Base-by-base conservation (phyloP, 2,113 vertebrate species). In the Eleginops maclovinus region DNA sequence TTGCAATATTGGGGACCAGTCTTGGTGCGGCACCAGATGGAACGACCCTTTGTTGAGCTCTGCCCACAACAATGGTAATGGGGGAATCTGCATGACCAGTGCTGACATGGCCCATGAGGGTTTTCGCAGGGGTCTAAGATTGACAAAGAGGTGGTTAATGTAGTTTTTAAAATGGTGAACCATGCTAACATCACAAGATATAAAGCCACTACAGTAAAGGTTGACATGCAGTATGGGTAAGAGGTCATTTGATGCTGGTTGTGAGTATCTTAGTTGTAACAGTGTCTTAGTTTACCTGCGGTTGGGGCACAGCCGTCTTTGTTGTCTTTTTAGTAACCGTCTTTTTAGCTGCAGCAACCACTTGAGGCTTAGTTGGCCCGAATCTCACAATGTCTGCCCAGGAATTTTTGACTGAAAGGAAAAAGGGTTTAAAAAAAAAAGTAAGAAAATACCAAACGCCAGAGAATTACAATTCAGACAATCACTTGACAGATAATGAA, bases 81-180 rank as follows among this genome's bases (percentile, higher is more conserved):
- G 97, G 97, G n/a, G 97, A 98, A 61, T 93, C 88, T 17, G 95
- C 97, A 66, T 98, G 97, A 4, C 96, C 97, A 21, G 97, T 97
- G 90, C 95, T 95, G 28, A 85, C 77, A 2, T 92, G 75, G 41
- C 77, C 86, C 19, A 89, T 83, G 3, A 93, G 49, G 65, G 89
- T 93, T 76, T 73, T 91, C 49, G 90, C 89, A 81, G 96, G 95
- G 24, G 95, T 96, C 96, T 97, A 83, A 15, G 7, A 65, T 53
- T 24, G 9, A 65, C 19, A 81, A 41, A 36, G 0, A 82, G 2
- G 61, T 8, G 15, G 1, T 40, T 3, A 50, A 8, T 53, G 17
- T 2, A 40, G 1, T 59, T 24, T 21, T 4, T 11, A 24, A n/a
- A 3, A 44, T 44, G 2, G n/a, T 0, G 16, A 14, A 61, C n/a